Conservation (phyloP, 2,888 invertebrate genomes). For the Dione juno region DNA sequence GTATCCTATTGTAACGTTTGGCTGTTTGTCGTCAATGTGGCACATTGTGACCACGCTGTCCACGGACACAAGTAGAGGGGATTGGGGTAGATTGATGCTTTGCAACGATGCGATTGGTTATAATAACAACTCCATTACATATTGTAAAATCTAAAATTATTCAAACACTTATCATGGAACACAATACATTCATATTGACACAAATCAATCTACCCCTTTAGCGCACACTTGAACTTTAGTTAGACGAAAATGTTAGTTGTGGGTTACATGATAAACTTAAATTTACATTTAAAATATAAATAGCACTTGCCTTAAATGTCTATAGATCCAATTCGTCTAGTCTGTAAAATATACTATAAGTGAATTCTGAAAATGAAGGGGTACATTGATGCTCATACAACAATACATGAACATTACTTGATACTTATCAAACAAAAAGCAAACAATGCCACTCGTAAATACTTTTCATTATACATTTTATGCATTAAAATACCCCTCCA, state of each 20-base stretch:
- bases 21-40: constrained; percentile 80
- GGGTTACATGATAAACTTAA: constrained; percentile 40
- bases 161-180: constrained; percentile 31
- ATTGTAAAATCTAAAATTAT: constrained; percentile 15
- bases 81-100: constrained; percentile 73
- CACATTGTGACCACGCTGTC: constrained; percentile 71
- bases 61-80: constrained; percentile 68
- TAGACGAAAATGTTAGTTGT: constrained; percentile 60
- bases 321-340: constrained; percentile 34
- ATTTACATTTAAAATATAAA: constrained; percentile 36
- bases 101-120: constrained; percentile 19
- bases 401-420: constrained; percentile 24
- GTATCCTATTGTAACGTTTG: constrained; percentile 73
- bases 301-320: constrained; percentile 42
- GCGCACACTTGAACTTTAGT: constrained; percentile 52
- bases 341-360: constrained; percentile 42
- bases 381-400: constrained; percentile 61
- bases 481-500: constrained; percentile 70
- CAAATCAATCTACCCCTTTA: constrained; percentile 71
- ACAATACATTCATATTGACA: constrained; percentile 46
- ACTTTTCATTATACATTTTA: constrained; percentile 14
- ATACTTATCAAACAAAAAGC: constrained; percentile 22
- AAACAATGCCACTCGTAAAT: not conserved
- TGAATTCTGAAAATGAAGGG: constrained; percentile 50
- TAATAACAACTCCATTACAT: constrained; percentile 3